Base-by-base conservation (phyloP, 2,888 invertebrate species). In the Napeogenes sylphis region DNA sequence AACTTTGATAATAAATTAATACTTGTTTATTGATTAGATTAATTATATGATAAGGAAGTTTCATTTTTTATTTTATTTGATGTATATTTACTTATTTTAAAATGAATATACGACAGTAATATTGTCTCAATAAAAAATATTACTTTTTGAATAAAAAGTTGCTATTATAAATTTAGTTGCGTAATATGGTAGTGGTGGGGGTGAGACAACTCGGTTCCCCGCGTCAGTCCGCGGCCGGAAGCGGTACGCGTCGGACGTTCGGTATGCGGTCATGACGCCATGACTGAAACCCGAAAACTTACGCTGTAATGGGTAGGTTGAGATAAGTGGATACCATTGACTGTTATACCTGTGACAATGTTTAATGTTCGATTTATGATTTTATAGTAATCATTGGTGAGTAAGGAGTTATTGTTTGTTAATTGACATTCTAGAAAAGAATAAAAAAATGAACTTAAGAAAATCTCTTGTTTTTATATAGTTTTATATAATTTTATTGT, bases 371-470 rank as follows among this genome's bases (percentile, higher is more conserved):
- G 68, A 71, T 80, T 77, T 86, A 79, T 85, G 84, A 83, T 84
- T 82, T 89, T 88, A 87, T 88, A 89, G 89, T 90, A 88, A 87
- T 80, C 83, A 84, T 85, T 87, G 89, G 90, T 90, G 75, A 88
- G 90, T 87, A 70, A 45, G 5, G 5, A 35, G 21, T n/a, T 13
- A 21, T 33, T 51, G 13, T 33, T 12, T 38, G 8, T 13, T n/a
- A 51, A 45, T 51, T 51, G n/a, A 21, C 14, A 51, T 21, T 1
- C 14, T 35, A 30, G 5, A 55, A 33, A 55, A 14, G 4, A n/a
- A 5, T 13, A 35, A 13, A 55, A 32, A 33, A 55, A 8, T 55
- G 4, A 4, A 32, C 3, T 35, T 10, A 14, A 12, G 38, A 21
- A 30, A 45, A 45, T 35, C 32, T 30, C 2, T 51, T 51, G 4